Evolutionary conservation across 1,140 invertebrate species (phyloP), one percentile per base, ranked within the genome.

Genomic region (Eulimnadia texana): DNA sequence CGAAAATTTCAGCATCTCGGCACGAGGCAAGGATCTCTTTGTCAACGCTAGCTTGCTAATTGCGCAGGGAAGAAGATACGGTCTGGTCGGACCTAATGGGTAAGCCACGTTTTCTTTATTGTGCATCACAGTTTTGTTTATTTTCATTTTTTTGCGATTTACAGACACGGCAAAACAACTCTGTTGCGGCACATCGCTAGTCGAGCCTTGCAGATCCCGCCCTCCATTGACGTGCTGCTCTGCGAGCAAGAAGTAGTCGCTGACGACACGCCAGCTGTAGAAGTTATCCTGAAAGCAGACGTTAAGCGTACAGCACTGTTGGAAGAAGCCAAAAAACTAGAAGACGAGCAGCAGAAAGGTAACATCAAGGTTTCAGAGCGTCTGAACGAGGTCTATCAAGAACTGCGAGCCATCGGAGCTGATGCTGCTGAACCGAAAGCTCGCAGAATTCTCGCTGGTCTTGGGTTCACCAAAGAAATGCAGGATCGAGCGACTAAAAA

Each of bases 191-290:
- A 99, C 70, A 85, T 99, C 68, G 88, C 87, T 6, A 84, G 84
- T 58, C 77, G 90, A 69, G 84, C 84, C 3, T 87, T 99, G 66
- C 84, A 85, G 58, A 93, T 99, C 70, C 97, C 97, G 1, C 85
- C 90, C 0, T 91, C 88, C 67, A 99, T 99, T 66, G 97, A 99
- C 77, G 89, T 99, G 63, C 75, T 99, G 53, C 86, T 97, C 66
- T 99, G 97, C 73, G 97, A 99, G 77, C 97, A 99, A 79, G 95
- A 98, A 79, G 94, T 98, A 27, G 82, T 90, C 0, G 93, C 93
- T 13, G 93, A 97, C 73, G 84, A 92, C 64, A 86, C 84, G 3
- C 83, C 88, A 6, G 92, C 95, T 47, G 91, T 98, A 11, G 84
- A 96, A 67, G 87, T 90, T 11, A 88, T 99, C 3, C 72, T 99